Percentiles rank a stretch among this genome's conserved stretches.
Conservation (phyloP, 2,797 vertebrate genomes). For the Phalanger gymnotis region DNA sequence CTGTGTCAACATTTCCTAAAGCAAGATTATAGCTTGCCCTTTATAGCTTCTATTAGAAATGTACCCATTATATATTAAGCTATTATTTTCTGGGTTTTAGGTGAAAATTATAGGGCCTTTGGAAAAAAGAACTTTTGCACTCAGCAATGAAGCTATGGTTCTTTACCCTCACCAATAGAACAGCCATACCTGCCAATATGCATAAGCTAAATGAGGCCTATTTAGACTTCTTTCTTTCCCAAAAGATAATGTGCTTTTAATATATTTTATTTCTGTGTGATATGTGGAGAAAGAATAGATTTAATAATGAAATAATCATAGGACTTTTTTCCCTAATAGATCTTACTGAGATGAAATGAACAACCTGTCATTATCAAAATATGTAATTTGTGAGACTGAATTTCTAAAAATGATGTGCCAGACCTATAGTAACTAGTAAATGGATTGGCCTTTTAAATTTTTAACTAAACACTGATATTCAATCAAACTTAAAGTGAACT, state of each 20-base stretch:
- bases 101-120: neutral
- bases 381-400: neutral
- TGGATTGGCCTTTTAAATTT: neutral
- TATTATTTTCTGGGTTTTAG: neutral
- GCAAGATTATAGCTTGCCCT: neutral
- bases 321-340: neutral
- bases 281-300: neutral
- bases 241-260: neutral
- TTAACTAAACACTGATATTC: neutral
- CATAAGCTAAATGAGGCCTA: neutral
- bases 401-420: neutral
- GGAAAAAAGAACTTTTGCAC: neutral
- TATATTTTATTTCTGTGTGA: neutral
- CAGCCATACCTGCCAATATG: neutral
- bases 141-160: neutral
- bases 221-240: neutral
- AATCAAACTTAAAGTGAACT: neutral
- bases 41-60: neutral
- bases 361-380: neutral
- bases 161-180: neutral
- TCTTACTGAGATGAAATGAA: neutral
- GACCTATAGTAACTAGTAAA: neutral
- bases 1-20: neutral
- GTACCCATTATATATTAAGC: neutral
- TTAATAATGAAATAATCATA: neutral